These are phyloP conservation scores for Nemopilema nomurai DNA, from an alignment of 30 jellyfish, hydroid and myxozoan species.

Conservation along the genomic window DNA sequence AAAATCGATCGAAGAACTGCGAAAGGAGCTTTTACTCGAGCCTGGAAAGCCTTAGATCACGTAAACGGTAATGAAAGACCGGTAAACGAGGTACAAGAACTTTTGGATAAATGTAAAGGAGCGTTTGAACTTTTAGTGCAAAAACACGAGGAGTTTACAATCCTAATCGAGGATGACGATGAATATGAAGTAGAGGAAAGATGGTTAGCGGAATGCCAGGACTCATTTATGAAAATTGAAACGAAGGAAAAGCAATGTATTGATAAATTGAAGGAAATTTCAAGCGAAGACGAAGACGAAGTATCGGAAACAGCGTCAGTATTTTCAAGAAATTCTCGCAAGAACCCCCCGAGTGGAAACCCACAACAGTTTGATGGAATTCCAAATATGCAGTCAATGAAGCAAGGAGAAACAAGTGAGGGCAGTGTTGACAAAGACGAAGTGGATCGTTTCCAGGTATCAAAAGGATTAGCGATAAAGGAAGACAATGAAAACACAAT, in stretches of 20 bases:
- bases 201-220: slow-evolving; percentile 60
- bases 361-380: slow-evolving; percentile 44
- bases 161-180: slow-evolving; percentile 39
- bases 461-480: not conserved
- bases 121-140: slow-evolving; percentile 51
- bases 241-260: slow-evolving; percentile 55
- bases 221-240: slow-evolving; percentile 41
- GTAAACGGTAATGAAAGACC: slow-evolving; percentile 43
- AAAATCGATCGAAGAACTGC: slow-evolving; percentile 55
- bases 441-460: slow-evolving; percentile 5
- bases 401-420: slow-evolving; percentile 35
- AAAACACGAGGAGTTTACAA: slow-evolving; percentile 64
- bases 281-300: slow-evolving; percentile 36
- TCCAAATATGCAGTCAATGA: slow-evolving; percentile 40
- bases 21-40: slow-evolving; percentile 50
- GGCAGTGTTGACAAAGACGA: slow-evolving; percentile 32
- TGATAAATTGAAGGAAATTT: slow-evolving; percentile 29
- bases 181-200: slow-evolving; percentile 55
- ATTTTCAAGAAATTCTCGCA: slow-evolving; percentile 31
- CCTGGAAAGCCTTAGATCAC: slow-evolving; percentile 24
- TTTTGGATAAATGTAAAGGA: slow-evolving; percentile 41
- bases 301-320: slow-evolving; percentile 25
- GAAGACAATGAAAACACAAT: slow-evolving; percentile 12
- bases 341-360: slow-evolving; percentile 18
- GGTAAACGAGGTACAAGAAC: slow-evolving; percentile 48